Percentiles rank a stretch among this genome's conserved stretches.
These are phyloP conservation scores for Anhinga anhinga DNA, from an alignment of 2,113 vertebrate genomes.

Conservation along the genomic window DNA sequence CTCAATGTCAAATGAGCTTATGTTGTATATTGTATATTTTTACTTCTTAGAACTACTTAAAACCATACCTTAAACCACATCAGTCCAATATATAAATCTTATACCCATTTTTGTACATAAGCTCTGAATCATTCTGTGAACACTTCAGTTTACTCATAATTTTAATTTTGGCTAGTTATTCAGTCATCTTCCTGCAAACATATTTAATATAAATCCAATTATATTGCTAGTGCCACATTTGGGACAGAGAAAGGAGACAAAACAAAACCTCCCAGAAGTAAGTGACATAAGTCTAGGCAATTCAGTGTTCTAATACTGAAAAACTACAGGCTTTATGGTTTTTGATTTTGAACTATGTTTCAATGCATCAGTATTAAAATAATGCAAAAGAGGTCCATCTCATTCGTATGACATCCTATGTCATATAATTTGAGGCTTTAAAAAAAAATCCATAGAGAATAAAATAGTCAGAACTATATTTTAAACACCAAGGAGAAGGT, in stretches of 20 bases:
- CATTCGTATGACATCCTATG: background rate
- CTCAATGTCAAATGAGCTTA: background rate
- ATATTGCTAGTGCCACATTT: background rate
- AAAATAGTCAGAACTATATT: background rate
- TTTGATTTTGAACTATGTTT: background rate
- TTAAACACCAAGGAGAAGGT: background rate
- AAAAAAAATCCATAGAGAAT: background rate
- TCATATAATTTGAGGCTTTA: background rate
- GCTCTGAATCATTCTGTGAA: background rate
- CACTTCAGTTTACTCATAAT: background rate
- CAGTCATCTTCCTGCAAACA: background rate
- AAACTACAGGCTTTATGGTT: background rate
- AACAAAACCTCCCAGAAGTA: background rate
- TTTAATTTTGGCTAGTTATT: background rate
- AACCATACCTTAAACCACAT: rapidly evolving
- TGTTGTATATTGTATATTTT: background rate
- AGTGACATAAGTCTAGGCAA: background rate
- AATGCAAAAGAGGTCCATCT: background rate
- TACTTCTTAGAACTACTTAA: background rate
- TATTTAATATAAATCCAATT: background rate
- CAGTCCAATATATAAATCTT: background rate
- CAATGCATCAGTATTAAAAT: background rate
- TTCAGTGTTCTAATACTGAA: background rate
- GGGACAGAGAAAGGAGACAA: background rate
- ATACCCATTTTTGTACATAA: background rate